Evolutionary conservation across 2,797 vertebrate genomes (phyloP).

Genomic region (Hippoglossus hippoglossus): DNA sequence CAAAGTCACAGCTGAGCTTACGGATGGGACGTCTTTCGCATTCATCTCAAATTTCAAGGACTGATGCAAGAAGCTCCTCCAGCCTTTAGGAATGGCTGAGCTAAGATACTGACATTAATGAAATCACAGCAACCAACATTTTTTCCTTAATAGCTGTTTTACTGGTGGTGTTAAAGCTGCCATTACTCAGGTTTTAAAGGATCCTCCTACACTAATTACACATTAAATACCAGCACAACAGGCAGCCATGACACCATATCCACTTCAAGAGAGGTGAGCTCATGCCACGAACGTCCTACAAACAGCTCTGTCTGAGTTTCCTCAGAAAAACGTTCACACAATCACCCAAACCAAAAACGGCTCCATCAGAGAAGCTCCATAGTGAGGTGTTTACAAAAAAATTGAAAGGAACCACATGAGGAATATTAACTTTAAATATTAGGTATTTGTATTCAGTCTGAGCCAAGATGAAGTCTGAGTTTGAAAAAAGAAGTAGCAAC

Average conservation of each 20-base stretch:
- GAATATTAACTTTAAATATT: slow-evolving; percentile 26
- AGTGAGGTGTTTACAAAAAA: background rate
- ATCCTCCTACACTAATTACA: slow-evolving; percentile 67
- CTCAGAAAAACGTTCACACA: slow-evolving; percentile 25
- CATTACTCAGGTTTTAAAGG: slow-evolving; percentile 67
- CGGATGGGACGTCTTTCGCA: slow-evolving; percentile 1
- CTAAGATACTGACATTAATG: slow-evolving; percentile 62
- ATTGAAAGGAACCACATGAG: slow-evolving; percentile 17
- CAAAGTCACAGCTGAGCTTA: slow-evolving; percentile 13
- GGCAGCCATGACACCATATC: slow-evolving; percentile 69
- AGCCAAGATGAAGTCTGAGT: slow-evolving; percentile 37
- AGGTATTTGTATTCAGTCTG: background rate
- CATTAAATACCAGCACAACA: slow-evolving; percentile 59
- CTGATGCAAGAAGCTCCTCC: slow-evolving; percentile 48
- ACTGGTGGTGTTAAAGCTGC: slow-evolving; percentile 46
- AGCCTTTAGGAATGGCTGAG: slow-evolving; percentile 51
- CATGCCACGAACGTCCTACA: slow-evolving; percentile 42
- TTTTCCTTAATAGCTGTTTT: slow-evolving; percentile 63
- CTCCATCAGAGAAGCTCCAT: background rate
- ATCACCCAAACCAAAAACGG: slow-evolving; percentile 30
- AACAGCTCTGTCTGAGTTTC: slow-evolving; percentile 46
- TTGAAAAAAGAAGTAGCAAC: slow-evolving; percentile 30
- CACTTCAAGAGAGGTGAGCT: slow-evolving; percentile 65
- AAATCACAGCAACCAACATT: slow-evolving; percentile 53
- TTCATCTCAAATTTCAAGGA: slow-evolving; percentile 31